Evolutionary conservation across 1,140 invertebrate genomes (phyloP), one percentile per base, ranked within the genome.

Genomic region (Psilanteris sp.): DNA sequence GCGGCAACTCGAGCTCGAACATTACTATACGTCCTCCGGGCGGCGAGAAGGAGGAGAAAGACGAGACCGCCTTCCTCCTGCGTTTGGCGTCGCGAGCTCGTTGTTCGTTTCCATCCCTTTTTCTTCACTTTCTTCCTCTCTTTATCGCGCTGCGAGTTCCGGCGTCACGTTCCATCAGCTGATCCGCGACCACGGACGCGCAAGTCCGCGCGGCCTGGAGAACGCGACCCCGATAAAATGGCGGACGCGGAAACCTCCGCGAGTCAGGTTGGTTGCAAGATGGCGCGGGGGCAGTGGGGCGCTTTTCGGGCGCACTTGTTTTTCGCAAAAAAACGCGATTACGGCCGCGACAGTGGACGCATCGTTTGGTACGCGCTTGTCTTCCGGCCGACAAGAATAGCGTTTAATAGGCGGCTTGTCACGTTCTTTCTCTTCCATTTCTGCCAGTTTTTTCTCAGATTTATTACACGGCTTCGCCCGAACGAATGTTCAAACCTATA

Each of bases 41-140:
- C 78, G 57, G 68, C 73, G 79, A 57, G 83, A 82, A 85, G 85
- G 84, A 85, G 85, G 85, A 85, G 83, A 83, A 83, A 83, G 77
- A 79, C 79, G 76, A 87, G 86, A 85, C 83, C 86, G 85, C 85
- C 85, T 81, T 87, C 82, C 83, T 84, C 77, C 79, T 79, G 78
- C 77, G 66, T 68, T 64, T 16, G 34, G 2, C 57, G 77, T 70
- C 29, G 39, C 36, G 66, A 50, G 24, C 16, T 22, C 46, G 59
- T 64, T 59, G 39, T 32, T 27, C 39, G 15, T 44, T 26, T 72
- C 48, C 55, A 44, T 62, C 15, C 29, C 26, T 32, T 34, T 37
- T 46, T 44, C 62, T 71, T 70, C 67, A 43, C 36, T 50, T 41
- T 57, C 43, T 54, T 71, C 54, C 64, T 59, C 31, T 29, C 46